Conservation (phyloP, 1,140 invertebrate species). For the Alviniconcha marisindica region DNA sequence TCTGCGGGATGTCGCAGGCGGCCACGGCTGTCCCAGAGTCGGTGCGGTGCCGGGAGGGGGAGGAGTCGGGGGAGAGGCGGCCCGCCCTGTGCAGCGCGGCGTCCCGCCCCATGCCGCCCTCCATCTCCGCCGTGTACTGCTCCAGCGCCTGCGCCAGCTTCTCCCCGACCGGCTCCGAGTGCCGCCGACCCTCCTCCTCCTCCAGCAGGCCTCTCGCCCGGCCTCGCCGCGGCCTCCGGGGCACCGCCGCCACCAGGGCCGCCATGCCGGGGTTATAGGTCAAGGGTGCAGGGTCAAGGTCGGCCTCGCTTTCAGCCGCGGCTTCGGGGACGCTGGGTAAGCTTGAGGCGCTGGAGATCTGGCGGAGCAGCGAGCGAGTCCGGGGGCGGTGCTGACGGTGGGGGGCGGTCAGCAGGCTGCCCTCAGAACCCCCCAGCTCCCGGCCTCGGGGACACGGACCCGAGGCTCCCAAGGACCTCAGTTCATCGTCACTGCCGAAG, state of each 20-base stretch:
- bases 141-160: conserved; percentile 51
- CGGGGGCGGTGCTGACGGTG: conserved; percentile 4
- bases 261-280: conserved; percentile 42
- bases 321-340: conserved; percentile 72
- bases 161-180: conserved; percentile 60
- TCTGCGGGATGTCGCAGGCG: neutral
- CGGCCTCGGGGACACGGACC: too few relatives aligned
- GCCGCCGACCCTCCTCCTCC: conserved; percentile 50
- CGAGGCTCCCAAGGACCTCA: too few relatives aligned
- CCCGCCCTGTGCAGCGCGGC: neutral
- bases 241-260: conserved; percentile 44
- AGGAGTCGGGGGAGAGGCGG: neutral
- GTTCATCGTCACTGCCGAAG: too few relatives aligned
- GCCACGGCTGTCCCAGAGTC: neutral
- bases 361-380: conserved; percentile 41
- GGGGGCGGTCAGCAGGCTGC: conserved; percentile 13
- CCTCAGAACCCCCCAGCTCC: conserved; percentile 29
- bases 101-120: conserved; percentile 25
- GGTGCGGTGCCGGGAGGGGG: neutral
- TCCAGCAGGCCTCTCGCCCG: neutral
- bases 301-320: conserved; percentile 58
- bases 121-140: conserved; percentile 40
- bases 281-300: conserved; percentile 2
- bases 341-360: conserved; percentile 62
- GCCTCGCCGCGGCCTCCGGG: conserved; percentile 46